Evolutionary conservation across 2,888 invertebrate species (phyloP).

Genomic region (Tenthredo distinguenda): DNA sequence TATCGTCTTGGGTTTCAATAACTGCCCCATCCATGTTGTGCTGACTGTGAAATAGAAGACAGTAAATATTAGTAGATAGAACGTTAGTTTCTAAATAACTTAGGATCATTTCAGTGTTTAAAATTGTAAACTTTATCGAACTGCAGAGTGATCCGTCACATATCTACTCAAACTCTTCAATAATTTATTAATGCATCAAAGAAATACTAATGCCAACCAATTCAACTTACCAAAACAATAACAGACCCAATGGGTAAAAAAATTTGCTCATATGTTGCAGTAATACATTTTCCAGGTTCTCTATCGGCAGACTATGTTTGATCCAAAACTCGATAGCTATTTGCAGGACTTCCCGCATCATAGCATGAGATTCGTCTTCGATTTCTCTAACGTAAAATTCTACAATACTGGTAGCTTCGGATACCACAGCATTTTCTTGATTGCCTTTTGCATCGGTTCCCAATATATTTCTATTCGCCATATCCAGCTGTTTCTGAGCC

Average conservation of each 20-base stretch:
- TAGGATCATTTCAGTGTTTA: not conserved
- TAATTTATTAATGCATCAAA: not conserved
- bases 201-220: not conserved
- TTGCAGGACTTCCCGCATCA: conserved; percentile 72
- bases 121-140: not conserved
- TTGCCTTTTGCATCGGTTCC: conserved; percentile 1
- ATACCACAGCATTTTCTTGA: conserved; percentile 55
- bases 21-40: conserved; percentile 62
- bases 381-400: conserved; percentile 74
- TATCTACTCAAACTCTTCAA: no score
- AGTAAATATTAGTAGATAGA: not conserved
- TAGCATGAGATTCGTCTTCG: conserved; percentile 68
- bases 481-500: conserved; percentile 24
- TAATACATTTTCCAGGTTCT: conserved; percentile 80
- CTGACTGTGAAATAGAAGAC: conserved; percentile 57
- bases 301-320: conserved; percentile 77
- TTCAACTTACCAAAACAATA: conserved; percentile 72
- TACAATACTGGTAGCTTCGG: conserved; percentile 68
- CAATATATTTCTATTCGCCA: conserved; percentile 29
- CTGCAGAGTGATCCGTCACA: no score
- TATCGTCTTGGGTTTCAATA: conserved; percentile 63
- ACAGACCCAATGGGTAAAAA: conserved; percentile 74
- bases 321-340: conserved; percentile 77
- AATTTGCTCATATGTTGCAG: conserved; percentile 80
- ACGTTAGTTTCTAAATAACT: not conserved